Evolutionary conservation across 2,888 invertebrate genomes (phyloP), one percentile per base, ranked within the genome.

Genomic region (Atrina japonica): DNA sequence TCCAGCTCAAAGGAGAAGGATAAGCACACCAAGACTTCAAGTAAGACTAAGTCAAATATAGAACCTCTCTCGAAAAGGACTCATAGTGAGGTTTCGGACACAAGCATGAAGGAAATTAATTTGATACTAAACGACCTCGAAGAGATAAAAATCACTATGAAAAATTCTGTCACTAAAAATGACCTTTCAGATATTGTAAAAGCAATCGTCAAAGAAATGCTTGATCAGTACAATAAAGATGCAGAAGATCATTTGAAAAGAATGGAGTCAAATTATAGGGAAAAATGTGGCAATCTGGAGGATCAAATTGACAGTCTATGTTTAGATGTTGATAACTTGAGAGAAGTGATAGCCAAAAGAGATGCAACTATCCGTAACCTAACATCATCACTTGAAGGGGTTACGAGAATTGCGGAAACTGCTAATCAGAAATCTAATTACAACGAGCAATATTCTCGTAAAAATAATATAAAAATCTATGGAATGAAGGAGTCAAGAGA

Each of bases 401-500:
- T 47, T 14, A 47, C 47, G 11, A 6, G 47, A 47, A 47, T 47
- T 14, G n/a, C 47, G 16, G 47, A 47, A 21, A 14, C 47, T 16
- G 47, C 47, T 14, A 7, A 47, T 47, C 11, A 47, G 47, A 47
- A 16, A 21, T 47, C 47, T 14, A 47, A 47, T 47, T 14, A 47
- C 16, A 47, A 47, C 7, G 47, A 47, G 47, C 21, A 47, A n/a
- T 47, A 47, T n/a, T 47, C 47, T 47, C 47, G n/a, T n/a, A n/a
- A n/a, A n/a, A n/a, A 47, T 47, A 47, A 47, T 21, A 47, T 47
- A 6, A 47, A 47, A 47, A 47, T 47, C 47, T 47, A 47, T 47
- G 7, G 47, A 14, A 47, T 47, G 47, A 47, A n/a, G 47, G 47
- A 47, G 16, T 6, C n/a, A n/a, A 47, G n/a, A n/a, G 47, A 47